Evolutionary conservation across 1,140 invertebrate genomes (phyloP), one percentile per base, ranked within the genome.

Genomic region (Elysia chlorotica): DNA sequence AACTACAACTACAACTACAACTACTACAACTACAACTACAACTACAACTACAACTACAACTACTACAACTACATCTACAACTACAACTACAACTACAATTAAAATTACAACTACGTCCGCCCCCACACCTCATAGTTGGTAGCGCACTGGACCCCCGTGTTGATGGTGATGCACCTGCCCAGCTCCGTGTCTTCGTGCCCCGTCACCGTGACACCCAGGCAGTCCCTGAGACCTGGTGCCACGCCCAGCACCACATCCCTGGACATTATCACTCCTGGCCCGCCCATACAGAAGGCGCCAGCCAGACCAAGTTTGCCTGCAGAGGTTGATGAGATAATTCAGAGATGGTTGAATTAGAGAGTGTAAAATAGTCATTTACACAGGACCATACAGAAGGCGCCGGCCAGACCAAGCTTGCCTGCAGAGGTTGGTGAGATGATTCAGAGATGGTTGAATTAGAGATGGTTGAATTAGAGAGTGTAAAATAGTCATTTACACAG

Each of bases 111-210:
- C 41, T n/a, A 48, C 41, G 10, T 14, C n/a, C n/a, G n/a, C 41
- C 21, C 33, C 2, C 90, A 90, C 89, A 96, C 96, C 91, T 99
- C 96, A 85, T 97, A 98, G 65, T 94, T 96, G 95, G 96, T 98
- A 17, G 96, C 98, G 88, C 97, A 99, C 23, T 96, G 92, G 57
- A 98, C 93, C 19, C 95, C 93, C 6, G 70, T 95, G 87, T 94
- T 96, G 82, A 93, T 94, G 77, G 93, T 91, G 14, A 99, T 94
- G 86, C 97, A 99, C 61, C 97, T 89, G 21, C 97, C 97, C 62
- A 99, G 88, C 88, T 99, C 97, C 2, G 99, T 96, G 86, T 99
- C 97, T 87, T 99, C 97, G 86, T 99, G 97, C 0, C 92, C 94
- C 1, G 96, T 97, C 83, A 96, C 95, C 89, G 87, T 97, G 94